Percentiles rank a stretch among this genome's conserved stretches.
Conservation (phyloP, 2,888 invertebrate genomes). For the Unio pictorum region DNA sequence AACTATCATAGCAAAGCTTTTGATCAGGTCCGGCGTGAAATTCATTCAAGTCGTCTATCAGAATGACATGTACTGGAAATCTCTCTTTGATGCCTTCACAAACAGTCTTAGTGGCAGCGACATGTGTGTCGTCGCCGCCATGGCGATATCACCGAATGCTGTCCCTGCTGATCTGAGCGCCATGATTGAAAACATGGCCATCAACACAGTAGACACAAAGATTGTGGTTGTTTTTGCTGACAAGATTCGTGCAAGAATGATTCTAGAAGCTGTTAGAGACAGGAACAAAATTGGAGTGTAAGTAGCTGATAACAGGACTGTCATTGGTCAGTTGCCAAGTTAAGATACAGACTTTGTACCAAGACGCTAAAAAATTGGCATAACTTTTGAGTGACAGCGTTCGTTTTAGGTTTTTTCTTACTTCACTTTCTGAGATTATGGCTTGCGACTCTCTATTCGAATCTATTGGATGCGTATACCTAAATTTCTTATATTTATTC, state of each 20-base stretch:
- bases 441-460: too few species aligned
- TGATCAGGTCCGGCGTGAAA: conserved; percentile 16
- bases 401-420: too few species aligned
- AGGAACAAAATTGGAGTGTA: neutral
- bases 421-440: too few species aligned
- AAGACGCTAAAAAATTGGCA: too few species aligned
- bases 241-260: conserved; percentile 13
- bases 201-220: conserved; percentile 9
- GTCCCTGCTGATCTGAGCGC: neutral
- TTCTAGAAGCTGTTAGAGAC: conserved; percentile 17
- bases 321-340: conserved; percentile 2
- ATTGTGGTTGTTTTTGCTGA: conserved; percentile 41
- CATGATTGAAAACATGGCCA: conserved; percentile 17
- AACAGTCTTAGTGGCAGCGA: conserved; percentile 10
- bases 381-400: too few species aligned
- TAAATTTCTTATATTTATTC: too few species aligned
- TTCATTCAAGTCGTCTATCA: conserved; percentile 44
- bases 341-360: neutral
- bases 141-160: conserved; percentile 4
- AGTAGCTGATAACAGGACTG: conserved; percentile 1
- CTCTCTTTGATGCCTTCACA: conserved; percentile 28
- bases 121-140: conserved; percentile 45
- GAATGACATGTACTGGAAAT: conserved; percentile 33
- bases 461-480: too few species aligned
- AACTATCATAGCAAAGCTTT: conserved; percentile 51